A percentile compares a stretch with the other conserved stretches of the same genome.
Conservation (phyloP, 2,888 invertebrate species). For the Apamea sordens region DNA sequence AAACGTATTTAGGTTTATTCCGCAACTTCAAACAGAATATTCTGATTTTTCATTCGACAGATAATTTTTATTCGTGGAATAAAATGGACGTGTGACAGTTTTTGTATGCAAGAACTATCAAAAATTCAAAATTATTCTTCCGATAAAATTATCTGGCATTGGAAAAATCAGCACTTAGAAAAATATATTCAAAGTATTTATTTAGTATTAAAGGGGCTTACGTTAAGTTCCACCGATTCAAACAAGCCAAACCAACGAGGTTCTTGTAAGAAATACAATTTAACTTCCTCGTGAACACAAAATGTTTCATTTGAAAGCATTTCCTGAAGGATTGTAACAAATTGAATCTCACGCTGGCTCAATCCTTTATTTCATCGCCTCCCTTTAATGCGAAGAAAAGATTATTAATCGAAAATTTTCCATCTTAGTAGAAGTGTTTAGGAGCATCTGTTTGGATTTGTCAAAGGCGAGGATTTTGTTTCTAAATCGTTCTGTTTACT, state of each 20-base stretch:
- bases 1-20: conserved; percentile 4
- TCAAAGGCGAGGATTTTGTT: conserved; percentile 70
- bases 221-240: conserved; percentile 77
- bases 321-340: conserved; percentile 87
- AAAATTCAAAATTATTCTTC: no score
- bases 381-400: conserved; percentile 82
- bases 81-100: no score
- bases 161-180: conserved; percentile 11
- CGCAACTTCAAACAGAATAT: conserved; percentile 29
- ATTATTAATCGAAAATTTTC: conserved; percentile 87
- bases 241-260: conserved; percentile 78
- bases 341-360: conserved; percentile 87
- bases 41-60: conserved; percentile 17
- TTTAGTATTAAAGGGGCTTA: conserved; percentile 78
- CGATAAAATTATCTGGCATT: no score
- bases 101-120: no score
- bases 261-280: conserved; percentile 86
- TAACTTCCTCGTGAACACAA: conserved; percentile 84
- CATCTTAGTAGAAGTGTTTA: conserved; percentile 75
- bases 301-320: conserved; percentile 86
- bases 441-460: conserved; percentile 77
- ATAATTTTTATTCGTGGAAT: no score
- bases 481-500: conserved; percentile 65
- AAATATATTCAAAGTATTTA: conserved; percentile 74
- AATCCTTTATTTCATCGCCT: conserved; percentile 87